Evolutionary conservation across 1,140 invertebrate species (phyloP).

Genomic region (Pseudoatta argentina): DNA sequence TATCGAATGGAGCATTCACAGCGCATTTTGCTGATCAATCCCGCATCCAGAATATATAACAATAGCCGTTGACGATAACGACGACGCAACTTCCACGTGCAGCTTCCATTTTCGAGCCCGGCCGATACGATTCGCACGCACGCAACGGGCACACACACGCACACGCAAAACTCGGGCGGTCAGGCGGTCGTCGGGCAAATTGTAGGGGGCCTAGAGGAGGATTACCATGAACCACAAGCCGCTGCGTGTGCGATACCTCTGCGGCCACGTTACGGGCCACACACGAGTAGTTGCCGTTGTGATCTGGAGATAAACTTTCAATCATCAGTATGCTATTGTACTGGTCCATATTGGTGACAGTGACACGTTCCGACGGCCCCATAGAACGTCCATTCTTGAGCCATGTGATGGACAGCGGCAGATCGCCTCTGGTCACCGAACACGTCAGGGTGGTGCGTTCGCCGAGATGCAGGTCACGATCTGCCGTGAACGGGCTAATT

Average conservation of each 20-base stretch:
- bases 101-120: constrained; percentile 64
- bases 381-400: constrained; percentile 91
- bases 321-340: constrained; percentile 93
- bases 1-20: constrained; percentile 46
- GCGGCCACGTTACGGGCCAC: constrained; percentile 91
- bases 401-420: constrained; percentile 92
- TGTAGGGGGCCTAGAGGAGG: constrained; percentile 83
- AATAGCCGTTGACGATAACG: neutral
- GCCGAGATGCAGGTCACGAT: constrained; percentile 91
- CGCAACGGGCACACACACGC: constrained; percentile 73
- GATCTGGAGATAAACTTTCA: constrained; percentile 91
- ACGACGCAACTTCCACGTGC: constrained; percentile 15
- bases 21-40: neutral
- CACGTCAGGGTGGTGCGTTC: constrained; percentile 92
- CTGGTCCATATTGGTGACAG: constrained; percentile 91
- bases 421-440: constrained; percentile 92
- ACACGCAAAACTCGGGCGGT: constrained; percentile 80
- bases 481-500: constrained; percentile 92
- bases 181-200: constrained; percentile 81
- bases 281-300: constrained; percentile 93
- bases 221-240: constrained; percentile 94
- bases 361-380: constrained; percentile 88
- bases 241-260: constrained; percentile 91
- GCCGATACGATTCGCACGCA: constrained; percentile 67
- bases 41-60: neutral